Base-by-base conservation (phyloP, 2,888 invertebrate species). In the Apamea monoglypha region DNA sequence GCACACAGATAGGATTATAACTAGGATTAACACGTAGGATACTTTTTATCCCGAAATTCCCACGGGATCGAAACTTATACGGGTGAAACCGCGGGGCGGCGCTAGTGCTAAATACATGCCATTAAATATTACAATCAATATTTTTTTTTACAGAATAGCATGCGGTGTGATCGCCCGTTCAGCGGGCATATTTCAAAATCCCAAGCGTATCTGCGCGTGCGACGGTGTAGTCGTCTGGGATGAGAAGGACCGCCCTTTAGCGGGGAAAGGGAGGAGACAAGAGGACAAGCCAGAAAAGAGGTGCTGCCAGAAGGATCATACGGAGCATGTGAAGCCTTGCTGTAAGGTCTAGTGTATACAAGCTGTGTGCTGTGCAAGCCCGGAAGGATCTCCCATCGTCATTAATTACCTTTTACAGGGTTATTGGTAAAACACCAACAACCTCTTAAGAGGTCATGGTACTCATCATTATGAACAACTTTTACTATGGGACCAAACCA, bases 211-310 rank as follows among this genome's bases (percentile, higher is more conserved):
- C 76, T 99, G 99, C 95, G 98, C 98, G 2, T 99, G 99, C 95
- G 99, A 99, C 96, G 99, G 99, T 0, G 97, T 98, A 0, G 98
- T 98, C 0, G 97, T 99, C 18, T 99, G 99, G 99, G 98, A 99
- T 92, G 99, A 99, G 94, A 96, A 97, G 69, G 97, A 98, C 82
- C 96, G 97, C 70, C 97, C 98, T 0, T 90, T 97, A 32, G 96
- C 95, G 74, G 97, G 97, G 1, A 91, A 91, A 72, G 96, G 95
- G n/a, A 89, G 96, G 64, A 87, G 94, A 36, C 40, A 76, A 0
- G 83, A 82, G 16, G 76, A 79, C 0, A 76, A 69, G 32, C 29
- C 44, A 0, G 76, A 79, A 5, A 87, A 89, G 44, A 87, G 78
- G 1, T 93, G 94, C 73, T 93, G 94, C 56, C 81, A 88, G 72